These are phyloP conservation scores for Potamilus streckersoni DNA, from an alignment of 1,140 invertebrate genomes.

Conservation along the genomic window DNA sequence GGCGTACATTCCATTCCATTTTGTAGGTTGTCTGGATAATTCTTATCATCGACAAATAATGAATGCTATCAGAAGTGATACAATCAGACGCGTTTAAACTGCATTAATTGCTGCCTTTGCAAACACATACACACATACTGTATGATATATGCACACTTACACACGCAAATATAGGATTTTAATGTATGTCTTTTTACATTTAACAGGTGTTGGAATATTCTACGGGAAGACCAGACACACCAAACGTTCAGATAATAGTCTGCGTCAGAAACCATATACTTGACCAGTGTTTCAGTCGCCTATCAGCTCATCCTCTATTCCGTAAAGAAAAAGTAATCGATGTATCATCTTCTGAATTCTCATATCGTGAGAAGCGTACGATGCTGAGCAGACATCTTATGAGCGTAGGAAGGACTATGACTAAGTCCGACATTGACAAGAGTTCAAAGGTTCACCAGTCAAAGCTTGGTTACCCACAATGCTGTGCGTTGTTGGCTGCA, in stretches of 20 bases:
- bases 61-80: too few species aligned
- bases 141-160: too few species aligned
- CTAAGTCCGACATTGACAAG: slow-evolving; percentile 28
- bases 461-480: slow-evolving; percentile 24
- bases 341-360: slow-evolving; percentile 10
- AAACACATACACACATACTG: too few species aligned
- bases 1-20: too few species aligned
- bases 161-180: too few species aligned
- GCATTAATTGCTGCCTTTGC: too few species aligned
- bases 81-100: too few species aligned
- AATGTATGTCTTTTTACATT: too few species aligned
- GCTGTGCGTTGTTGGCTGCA: slow-evolving; percentile 19
- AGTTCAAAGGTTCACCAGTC: slow-evolving; percentile 17
- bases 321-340: slow-evolving; percentile 24
- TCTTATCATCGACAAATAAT: too few species aligned
- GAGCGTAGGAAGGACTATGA: background rate
- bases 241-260: slow-evolving; percentile 16
- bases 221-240: slow-evolving; percentile 5
- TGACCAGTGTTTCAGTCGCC: slow-evolving; percentile 15
- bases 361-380: slow-evolving; percentile 5
- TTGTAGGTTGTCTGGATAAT: too few species aligned
- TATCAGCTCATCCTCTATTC: slow-evolving; percentile 16
- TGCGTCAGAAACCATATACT: slow-evolving; percentile 22
- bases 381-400: slow-evolving; percentile 14
- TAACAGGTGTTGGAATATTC: too few species aligned